Conservation (phyloP, 2,113 vertebrate genomes). For the Dunckerocampus dactyliophorus region DNA sequence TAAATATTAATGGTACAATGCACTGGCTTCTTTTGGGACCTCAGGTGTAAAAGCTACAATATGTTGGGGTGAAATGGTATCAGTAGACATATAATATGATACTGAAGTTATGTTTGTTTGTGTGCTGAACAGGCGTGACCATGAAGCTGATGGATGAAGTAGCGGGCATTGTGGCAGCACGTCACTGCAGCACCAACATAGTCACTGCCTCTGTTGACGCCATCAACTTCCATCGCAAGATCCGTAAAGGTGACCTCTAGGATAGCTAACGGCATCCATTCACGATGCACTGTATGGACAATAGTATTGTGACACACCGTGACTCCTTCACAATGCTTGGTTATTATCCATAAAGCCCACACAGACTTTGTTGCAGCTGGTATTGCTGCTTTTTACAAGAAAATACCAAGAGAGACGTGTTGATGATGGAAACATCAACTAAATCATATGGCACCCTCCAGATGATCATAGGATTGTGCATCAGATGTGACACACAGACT, state of each 20-base stretch:
- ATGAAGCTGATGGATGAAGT: conserved; percentile 99
- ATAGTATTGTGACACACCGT: background rate
- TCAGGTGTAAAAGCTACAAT: background rate
- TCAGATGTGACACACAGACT: background rate
- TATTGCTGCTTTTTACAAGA: too few relatives aligned
- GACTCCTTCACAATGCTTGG: too few relatives aligned
- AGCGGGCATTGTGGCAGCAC: conserved; percentile 85
- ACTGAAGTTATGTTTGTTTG: conserved; percentile 4
- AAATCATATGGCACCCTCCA: background rate
- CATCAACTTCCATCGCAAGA: conserved; percentile 94
- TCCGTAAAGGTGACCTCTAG: conserved; percentile 82
- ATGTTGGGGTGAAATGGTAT: background rate
- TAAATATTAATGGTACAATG: too few relatives aligned
- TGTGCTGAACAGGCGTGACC: conserved; percentile 80
- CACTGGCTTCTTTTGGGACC: background rate
- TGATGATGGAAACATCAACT: background rate
- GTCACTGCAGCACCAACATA: conserved; percentile 93
- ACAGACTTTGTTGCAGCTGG: too few relatives aligned
- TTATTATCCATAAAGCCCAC: too few relatives aligned
- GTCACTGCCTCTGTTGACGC: conserved; percentile 93
- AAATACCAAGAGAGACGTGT: background rate
- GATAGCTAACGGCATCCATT: background rate
- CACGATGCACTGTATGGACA: background rate
- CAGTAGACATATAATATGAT: background rate
- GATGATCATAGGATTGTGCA: background rate